Evolutionary conservation across 2,888 invertebrate species (phyloP).

Genomic region (Macroteleia sp.): DNA sequence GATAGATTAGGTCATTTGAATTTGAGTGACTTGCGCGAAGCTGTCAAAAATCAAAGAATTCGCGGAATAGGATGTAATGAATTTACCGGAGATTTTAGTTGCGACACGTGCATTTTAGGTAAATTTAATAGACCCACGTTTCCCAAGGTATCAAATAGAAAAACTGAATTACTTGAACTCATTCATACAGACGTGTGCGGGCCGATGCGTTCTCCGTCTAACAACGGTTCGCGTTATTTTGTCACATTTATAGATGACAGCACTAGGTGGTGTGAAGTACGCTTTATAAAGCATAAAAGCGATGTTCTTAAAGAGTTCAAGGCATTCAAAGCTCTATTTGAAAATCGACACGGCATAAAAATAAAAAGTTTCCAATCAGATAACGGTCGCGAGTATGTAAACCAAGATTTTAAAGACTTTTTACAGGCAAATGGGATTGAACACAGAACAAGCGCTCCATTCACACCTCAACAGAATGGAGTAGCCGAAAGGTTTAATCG

Average conservation of each 20-base stretch:
- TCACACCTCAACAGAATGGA: slow-evolving; percentile 73
- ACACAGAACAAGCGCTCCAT: slow-evolving; percentile 63
- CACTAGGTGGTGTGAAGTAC: slow-evolving; percentile 65
- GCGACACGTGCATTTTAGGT: slow-evolving; percentile 31
- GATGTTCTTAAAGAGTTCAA: slow-evolving; percentile 4
- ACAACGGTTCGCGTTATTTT: slow-evolving; percentile 63
- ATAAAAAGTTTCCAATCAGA: slow-evolving; percentile 63
- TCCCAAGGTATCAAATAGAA: slow-evolving; percentile 3
- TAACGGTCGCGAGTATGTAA: slow-evolving; percentile 26
- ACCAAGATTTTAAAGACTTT: slow-evolving; percentile 65
- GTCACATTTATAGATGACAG: slow-evolving; percentile 70
- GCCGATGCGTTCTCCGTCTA: slow-evolving; percentile 61
- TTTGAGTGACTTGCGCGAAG: slow-evolving; percentile 33
- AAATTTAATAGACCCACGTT: slow-evolving; percentile 22
- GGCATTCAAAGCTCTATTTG: slow-evolving; percentile 26
- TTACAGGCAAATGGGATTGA: slow-evolving; percentile 65
- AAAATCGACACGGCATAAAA: background rate
- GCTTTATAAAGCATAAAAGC: slow-evolving; percentile 47
- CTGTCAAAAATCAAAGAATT: slow-evolving; percentile 31
- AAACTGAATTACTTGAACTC: slow-evolving; percentile 52
- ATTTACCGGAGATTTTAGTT: background rate
- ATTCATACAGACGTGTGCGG: slow-evolving; percentile 71
- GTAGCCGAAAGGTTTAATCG: slow-evolving; percentile 71
- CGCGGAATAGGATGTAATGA: background rate
- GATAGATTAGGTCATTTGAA: slow-evolving; percentile 61